These are phyloP conservation scores for Protobothrops flavoviridis DNA, from an alignment of 2,113 vertebrate species.

Conservation along the genomic window DNA sequence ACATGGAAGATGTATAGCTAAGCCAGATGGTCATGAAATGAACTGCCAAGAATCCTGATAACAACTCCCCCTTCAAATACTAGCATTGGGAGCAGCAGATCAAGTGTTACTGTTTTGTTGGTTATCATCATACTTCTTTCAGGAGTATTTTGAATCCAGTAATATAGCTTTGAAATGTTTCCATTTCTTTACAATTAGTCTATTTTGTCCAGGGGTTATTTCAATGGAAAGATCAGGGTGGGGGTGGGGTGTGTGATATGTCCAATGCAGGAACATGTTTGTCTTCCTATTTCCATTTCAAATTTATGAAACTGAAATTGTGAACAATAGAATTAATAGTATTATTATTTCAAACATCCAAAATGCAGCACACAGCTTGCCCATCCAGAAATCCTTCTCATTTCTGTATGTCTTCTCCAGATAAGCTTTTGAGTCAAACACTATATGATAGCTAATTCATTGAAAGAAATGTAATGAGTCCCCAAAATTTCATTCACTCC, in stretches of 20 bases:
- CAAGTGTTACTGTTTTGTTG: not conserved
- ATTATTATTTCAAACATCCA: not conserved
- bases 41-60: not conserved
- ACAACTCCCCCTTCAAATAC: not conserved
- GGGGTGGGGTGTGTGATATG: not conserved
- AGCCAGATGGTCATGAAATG: not conserved
- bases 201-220: not conserved
- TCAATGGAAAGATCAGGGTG: not conserved
- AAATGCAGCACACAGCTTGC: not conserved
- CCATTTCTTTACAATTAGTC: not conserved
- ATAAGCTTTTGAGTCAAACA: not conserved
- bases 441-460: not conserved
- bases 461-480: constrained; percentile 8
- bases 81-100: not conserved
- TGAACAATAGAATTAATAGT: not conserved
- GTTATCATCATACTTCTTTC: not conserved
- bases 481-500: not conserved
- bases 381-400: not conserved
- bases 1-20: not conserved
- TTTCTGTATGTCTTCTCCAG: not conserved
- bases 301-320: not conserved
- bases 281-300: not conserved
- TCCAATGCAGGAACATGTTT: not conserved
- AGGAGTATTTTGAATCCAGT: not conserved
- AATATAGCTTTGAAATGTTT: not conserved